Conservation (phyloP, 2,888 invertebrate species). For the Hypsopygia costalis region DNA sequence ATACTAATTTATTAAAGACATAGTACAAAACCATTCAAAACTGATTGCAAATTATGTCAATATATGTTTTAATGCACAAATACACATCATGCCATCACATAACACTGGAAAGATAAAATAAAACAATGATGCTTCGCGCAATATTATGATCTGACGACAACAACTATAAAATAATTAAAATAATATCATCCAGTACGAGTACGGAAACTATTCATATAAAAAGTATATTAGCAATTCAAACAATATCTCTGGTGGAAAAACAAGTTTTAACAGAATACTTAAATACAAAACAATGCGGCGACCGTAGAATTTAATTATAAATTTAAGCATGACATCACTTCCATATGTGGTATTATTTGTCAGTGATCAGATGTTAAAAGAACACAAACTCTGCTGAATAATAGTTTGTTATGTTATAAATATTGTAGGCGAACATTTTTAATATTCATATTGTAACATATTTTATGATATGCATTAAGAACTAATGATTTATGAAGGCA, state of each 20-base stretch:
- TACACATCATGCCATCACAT: too few relatives aligned
- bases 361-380: not conserved
- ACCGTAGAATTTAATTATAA: constrained; percentile 13
- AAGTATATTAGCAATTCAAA: constrained; percentile 5
- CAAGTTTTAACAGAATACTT: constrained; percentile 8
- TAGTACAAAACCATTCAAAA: too few relatives aligned
- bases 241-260: constrained; percentile 2
- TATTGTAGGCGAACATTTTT: too few relatives aligned
- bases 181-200: not conserved
- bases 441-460: too few relatives aligned
- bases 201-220: not conserved
- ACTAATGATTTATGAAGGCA: too few relatives aligned
- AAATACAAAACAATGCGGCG: constrained; percentile 13
- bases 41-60: too few relatives aligned
- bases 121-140: too few relatives aligned
- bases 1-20: too few relatives aligned
- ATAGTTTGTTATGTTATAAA: not conserved
- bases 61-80: too few relatives aligned
- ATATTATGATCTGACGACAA: too few relatives aligned
- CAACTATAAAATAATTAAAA: not conserved
- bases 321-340: constrained; percentile 19
- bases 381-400: not conserved
- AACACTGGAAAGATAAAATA: too few relatives aligned
- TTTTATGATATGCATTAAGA: too few relatives aligned
- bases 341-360: constrained; percentile 1